Conservation (phyloP, 1,140 invertebrate genomes). For the Drosophila yakuba region DNA sequence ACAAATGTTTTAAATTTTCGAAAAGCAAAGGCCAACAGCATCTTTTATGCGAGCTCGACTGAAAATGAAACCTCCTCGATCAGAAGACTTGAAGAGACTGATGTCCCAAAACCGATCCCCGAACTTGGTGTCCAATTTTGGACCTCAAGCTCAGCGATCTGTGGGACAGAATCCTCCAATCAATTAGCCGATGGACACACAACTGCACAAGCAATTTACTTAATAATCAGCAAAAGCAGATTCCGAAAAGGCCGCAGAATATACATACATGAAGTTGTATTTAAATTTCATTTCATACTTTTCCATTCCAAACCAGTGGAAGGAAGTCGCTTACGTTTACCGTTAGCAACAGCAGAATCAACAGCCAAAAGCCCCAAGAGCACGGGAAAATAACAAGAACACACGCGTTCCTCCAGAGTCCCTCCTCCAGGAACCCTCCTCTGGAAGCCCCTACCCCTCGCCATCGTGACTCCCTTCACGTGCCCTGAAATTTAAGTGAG, state of each 20-base stretch:
- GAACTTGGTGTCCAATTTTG: not conserved
- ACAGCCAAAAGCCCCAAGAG: slow-evolving; percentile 31
- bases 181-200: slow-evolving; percentile 30
- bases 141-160: slow-evolving; percentile 3
- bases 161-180: slow-evolving; percentile 11
- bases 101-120: slow-evolving; percentile 1
- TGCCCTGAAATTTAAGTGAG: slow-evolving; percentile 80
- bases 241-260: slow-evolving; percentile 17
- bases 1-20: not conserved
- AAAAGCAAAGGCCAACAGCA: not conserved
- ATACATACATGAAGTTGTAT: slow-evolving; percentile 34
- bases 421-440: not conserved
- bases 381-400: slow-evolving; percentile 50
- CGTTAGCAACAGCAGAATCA: slow-evolving; percentile 50
- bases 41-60: not conserved
- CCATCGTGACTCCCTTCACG: slow-evolving; percentile 50
- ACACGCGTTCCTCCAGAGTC: slow-evolving; percentile 20
- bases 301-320: slow-evolving; percentile 10
- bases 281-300: slow-evolving; percentile 62
- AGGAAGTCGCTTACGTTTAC: slow-evolving; percentile 54
- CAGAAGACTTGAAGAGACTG: not conserved
- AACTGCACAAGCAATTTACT: slow-evolving; percentile 53
- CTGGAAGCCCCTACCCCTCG: not conserved
- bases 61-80: not conserved
- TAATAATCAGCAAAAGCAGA: slow-evolving; percentile 2